Conservation (phyloP, 2,888 invertebrate genomes). For the Dorcus parallelipipedus region DNA sequence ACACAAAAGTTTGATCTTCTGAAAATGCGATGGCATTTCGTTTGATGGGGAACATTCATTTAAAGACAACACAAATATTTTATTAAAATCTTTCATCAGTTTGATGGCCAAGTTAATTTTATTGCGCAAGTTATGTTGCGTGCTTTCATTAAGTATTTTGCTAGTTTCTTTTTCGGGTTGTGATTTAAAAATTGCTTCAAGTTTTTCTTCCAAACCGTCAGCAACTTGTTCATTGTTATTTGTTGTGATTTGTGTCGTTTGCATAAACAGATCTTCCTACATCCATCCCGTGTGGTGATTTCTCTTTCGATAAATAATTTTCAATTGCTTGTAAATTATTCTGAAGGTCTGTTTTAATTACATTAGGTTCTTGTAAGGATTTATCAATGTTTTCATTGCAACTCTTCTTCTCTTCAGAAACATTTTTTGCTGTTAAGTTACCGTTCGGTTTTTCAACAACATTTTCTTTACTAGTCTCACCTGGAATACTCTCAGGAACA, state of each 20-base stretch:
- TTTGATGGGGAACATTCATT: background rate
- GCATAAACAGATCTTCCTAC: background rate
- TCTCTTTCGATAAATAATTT: too few relatives aligned
- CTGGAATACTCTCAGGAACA: too few relatives aligned
- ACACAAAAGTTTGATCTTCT: background rate
- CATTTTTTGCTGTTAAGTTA: too few relatives aligned
- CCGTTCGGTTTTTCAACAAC: too few relatives aligned
- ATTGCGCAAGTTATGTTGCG: background rate
- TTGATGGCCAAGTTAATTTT: background rate
- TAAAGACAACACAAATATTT: background rate
- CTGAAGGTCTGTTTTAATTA: too few relatives aligned
- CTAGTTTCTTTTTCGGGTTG: background rate
- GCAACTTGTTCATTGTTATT: background rate
- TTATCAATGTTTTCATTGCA: too few relatives aligned
- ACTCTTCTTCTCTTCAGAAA: too few relatives aligned
- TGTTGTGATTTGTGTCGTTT: constrained; percentile 2
- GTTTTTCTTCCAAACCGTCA: constrained; percentile 4
- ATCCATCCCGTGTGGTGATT: too few relatives aligned
- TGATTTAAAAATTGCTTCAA: constrained; percentile 8
- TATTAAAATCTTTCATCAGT: background rate
- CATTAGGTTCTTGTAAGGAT: too few relatives aligned
- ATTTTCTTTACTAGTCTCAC: too few relatives aligned
- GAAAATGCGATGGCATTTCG: background rate
- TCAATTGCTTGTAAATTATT: too few relatives aligned
- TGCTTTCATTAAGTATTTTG: background rate